phyloP scores from a whole-genome alignment of 2,888 invertebrate genomes.

The Panopea generosa region DNA sequence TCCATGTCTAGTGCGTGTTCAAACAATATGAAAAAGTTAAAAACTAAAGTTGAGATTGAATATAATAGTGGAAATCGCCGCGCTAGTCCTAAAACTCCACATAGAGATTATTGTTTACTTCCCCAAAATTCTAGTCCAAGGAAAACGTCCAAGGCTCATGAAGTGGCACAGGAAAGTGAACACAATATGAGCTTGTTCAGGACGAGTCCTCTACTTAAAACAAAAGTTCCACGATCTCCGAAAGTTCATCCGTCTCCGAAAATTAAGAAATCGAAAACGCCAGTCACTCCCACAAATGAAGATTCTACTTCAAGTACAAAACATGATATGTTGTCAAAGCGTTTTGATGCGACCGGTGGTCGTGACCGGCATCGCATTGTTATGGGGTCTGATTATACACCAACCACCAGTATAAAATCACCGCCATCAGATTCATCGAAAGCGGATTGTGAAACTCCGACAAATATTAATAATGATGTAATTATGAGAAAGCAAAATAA shows the following conservation, averaged over 20 bases:
- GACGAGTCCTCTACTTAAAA: slow-evolving; percentile 69
- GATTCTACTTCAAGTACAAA: slow-evolving; percentile 64
- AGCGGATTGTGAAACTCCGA: slow-evolving; percentile 54
- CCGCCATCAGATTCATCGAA: slow-evolving; percentile 51
- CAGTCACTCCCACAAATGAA: slow-evolving; percentile 39
- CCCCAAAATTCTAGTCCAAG: slow-evolving; percentile 73
- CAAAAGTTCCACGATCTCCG: slow-evolving; percentile 71
- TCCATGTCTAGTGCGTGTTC: slow-evolving; percentile 63
- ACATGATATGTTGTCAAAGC: slow-evolving; percentile 70
- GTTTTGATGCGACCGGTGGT: slow-evolving; percentile 61
- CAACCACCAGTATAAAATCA: slow-evolving; percentile 56
- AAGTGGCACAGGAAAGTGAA: slow-evolving; percentile 67
- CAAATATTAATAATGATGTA: slow-evolving; percentile 53
- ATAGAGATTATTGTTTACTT: slow-evolving; percentile 69
- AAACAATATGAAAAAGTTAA: slow-evolving; percentile 60
- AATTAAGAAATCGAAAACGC: slow-evolving; percentile 54
- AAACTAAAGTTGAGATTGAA: slow-evolving; percentile 70
- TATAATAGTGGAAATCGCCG: slow-evolving; percentile 40
- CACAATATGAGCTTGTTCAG: slow-evolving; percentile 68
- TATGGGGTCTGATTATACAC: slow-evolving; percentile 60
- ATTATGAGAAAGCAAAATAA: slow-evolving; percentile 31
- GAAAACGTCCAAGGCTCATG: slow-evolving; percentile 66
- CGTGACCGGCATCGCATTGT: slow-evolving; percentile 49
- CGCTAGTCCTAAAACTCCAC: slow-evolving; percentile 70
- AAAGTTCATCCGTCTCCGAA: slow-evolving; percentile 74